phyloP scores from a whole-genome alignment of 2,113 vertebrate genomes.

The Peromyscus leucopus region DNA sequence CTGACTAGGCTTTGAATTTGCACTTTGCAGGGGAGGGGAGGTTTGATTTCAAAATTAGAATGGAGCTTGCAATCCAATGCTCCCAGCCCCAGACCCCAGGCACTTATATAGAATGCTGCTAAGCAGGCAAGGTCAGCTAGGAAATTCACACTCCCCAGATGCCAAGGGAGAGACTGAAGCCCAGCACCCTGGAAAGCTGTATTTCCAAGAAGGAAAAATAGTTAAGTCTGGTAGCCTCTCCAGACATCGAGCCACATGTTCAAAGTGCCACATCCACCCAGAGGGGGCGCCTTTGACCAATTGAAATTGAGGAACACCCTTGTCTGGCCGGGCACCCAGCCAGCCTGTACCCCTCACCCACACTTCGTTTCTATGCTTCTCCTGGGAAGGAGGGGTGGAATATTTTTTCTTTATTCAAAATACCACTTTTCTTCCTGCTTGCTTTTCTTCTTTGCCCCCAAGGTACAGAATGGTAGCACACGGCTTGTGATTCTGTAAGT shows the following conservation, averaged over 20 bases:
- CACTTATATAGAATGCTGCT: not conserved
- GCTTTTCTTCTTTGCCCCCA: not conserved
- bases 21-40: not conserved
- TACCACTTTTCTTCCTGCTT: slow-evolving; percentile 53
- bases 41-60: not conserved
- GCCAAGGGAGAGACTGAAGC: not conserved
- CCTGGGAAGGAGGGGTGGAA: not conserved
- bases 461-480: not conserved
- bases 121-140: not conserved
- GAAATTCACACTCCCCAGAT: not conserved
- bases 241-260: not conserved
- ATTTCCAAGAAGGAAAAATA: not conserved
- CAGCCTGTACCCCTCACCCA: not conserved
- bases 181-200: not conserved
- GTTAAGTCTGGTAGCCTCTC: slow-evolving; percentile 5
- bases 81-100: not conserved
- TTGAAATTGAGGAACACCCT: not conserved
- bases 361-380: not conserved
- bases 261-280: not conserved
- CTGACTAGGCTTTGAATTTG: not conserved
- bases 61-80: not conserved
- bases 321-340: not conserved
- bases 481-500: slow-evolving; percentile 13
- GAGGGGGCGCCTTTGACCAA: slow-evolving; percentile 45
- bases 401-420: slow-evolving; percentile 60